Conservation (phyloP, 2,113 vertebrate genomes). For the Sapajus apella region DNA sequence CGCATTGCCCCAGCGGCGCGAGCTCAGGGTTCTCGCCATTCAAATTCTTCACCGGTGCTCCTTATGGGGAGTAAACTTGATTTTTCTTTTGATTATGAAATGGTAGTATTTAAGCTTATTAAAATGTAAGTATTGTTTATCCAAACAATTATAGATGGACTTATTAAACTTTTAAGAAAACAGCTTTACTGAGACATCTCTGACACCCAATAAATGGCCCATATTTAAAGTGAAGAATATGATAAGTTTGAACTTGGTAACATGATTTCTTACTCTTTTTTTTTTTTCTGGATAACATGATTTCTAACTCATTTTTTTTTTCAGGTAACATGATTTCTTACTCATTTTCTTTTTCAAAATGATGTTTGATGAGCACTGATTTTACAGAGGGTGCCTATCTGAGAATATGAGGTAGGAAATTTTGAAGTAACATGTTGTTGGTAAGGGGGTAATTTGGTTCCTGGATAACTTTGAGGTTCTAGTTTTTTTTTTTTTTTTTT, state of each 20-base stretch:
- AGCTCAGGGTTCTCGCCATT: not conserved
- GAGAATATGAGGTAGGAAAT: not conserved
- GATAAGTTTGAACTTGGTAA: not conserved
- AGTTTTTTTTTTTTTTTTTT: too few relatives aligned
- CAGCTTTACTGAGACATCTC: not conserved
- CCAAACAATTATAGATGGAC: not conserved
- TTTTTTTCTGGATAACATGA: not conserved
- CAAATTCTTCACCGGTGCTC: not conserved
- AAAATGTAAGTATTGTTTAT: not conserved
- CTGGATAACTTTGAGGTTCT: not conserved
- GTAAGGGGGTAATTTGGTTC: not conserved
- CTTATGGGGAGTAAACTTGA: not conserved
- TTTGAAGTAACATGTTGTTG: not conserved
- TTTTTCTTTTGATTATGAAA: constrained; percentile 6
- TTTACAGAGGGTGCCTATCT: not conserved
- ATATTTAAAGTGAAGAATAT: not conserved
- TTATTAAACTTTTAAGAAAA: not conserved
- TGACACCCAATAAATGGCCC: not conserved
- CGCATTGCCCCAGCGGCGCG: too few relatives aligned
- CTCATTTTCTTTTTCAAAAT: not conserved
- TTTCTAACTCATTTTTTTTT: not conserved
- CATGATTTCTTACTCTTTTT: not conserved
- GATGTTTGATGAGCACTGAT: not conserved
- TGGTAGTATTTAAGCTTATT: not conserved
- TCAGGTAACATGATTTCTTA: not conserved